Evolutionary conservation across 2,113 vertebrate species (phyloP).

Genomic region (Malurus alboscapulatus): DNA sequence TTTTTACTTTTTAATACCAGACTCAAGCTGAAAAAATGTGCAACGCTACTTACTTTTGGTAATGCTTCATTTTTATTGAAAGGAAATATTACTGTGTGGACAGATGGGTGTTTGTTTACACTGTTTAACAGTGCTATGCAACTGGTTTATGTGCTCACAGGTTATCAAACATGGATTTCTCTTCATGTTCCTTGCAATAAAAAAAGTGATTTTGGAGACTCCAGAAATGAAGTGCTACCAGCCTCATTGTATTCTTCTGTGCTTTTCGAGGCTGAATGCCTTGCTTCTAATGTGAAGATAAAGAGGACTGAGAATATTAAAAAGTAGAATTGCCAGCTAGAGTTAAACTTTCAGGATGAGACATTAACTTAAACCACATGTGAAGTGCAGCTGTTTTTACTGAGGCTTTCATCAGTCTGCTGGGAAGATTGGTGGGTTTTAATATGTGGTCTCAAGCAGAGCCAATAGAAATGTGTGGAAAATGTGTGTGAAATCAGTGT

Average conservation of each 20-base stretch:
- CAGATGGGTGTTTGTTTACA: background rate
- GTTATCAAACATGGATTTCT: background rate
- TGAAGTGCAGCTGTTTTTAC: slow-evolving; percentile 79
- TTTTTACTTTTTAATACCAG: background rate
- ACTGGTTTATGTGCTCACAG: slow-evolving; percentile 55
- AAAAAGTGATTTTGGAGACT: slow-evolving; percentile 64
- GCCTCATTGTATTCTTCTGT: slow-evolving; percentile 53
- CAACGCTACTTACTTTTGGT: background rate
- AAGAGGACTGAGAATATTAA: slow-evolving; percentile 68
- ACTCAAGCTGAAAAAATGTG: background rate
- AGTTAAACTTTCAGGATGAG: slow-evolving; percentile 74
- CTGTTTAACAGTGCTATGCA: background rate
- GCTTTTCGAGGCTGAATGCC: slow-evolving; percentile 46
- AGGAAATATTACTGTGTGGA: background rate
- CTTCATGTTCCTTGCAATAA: slow-evolving; percentile 41
- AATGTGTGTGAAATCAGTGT: slow-evolving; percentile 77
- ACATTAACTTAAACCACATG: slow-evolving; percentile 80
- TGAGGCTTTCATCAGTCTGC: slow-evolving; percentile 79
- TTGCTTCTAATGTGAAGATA: slow-evolving; percentile 65
- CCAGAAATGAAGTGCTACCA: slow-evolving; percentile 69
- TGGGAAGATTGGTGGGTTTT: slow-evolving; percentile 83
- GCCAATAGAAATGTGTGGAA: slow-evolving; percentile 76
- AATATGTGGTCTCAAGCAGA: slow-evolving; percentile 81
- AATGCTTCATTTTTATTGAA: background rate
- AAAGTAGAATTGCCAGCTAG: slow-evolving; percentile 68